Evolutionary conservation across 2,888 invertebrate species (phyloP).

Genomic region (Leptinotarsa peninsularis): DNA sequence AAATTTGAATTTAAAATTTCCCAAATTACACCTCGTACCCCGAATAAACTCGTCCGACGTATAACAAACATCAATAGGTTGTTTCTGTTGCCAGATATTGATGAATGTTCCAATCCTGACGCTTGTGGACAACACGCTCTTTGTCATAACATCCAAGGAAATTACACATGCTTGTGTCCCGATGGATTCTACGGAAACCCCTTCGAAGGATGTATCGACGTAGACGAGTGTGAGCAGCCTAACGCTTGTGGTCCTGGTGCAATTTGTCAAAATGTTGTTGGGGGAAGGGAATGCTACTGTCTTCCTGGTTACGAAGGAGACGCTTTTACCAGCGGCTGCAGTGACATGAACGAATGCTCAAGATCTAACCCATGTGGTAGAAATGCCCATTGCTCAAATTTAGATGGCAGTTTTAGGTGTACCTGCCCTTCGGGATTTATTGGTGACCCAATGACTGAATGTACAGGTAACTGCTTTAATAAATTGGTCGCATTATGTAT

Average conservation of each 20-base stretch:
- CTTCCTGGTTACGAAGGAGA: slow-evolving; percentile 84
- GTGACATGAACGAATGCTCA: slow-evolving; percentile 81
- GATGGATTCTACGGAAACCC: slow-evolving; percentile 89
- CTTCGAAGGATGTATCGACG: slow-evolving; percentile 81
- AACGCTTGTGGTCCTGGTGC: slow-evolving; percentile 84
- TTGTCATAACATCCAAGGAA: slow-evolving; percentile 87
- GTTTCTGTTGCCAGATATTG: slow-evolving; percentile 74
- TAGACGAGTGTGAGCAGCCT: slow-evolving; percentile 83
- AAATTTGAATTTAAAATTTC: no score
- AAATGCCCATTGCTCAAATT: slow-evolving; percentile 83
- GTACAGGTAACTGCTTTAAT: slow-evolving; percentile 73
- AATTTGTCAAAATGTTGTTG: slow-evolving; percentile 82
- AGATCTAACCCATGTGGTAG: slow-evolving; percentile 77
- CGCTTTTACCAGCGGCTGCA: slow-evolving; percentile 77
- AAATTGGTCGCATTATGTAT: slow-evolving; percentile 14
- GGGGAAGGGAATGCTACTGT: slow-evolving; percentile 86
- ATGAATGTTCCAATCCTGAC: slow-evolving; percentile 86
- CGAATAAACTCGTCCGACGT: background rate
- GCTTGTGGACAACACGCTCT: slow-evolving; percentile 85
- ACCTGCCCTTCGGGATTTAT: slow-evolving; percentile 85
- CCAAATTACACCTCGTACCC: no score
- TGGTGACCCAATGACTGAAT: slow-evolving; percentile 81
- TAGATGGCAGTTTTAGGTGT: slow-evolving; percentile 83
- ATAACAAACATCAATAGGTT: background rate
- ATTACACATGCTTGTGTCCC: slow-evolving; percentile 87